Evolutionary conservation across 2,888 invertebrate genomes (phyloP), one percentile per base, ranked within the genome.

Genomic region (Furcula furcula): DNA sequence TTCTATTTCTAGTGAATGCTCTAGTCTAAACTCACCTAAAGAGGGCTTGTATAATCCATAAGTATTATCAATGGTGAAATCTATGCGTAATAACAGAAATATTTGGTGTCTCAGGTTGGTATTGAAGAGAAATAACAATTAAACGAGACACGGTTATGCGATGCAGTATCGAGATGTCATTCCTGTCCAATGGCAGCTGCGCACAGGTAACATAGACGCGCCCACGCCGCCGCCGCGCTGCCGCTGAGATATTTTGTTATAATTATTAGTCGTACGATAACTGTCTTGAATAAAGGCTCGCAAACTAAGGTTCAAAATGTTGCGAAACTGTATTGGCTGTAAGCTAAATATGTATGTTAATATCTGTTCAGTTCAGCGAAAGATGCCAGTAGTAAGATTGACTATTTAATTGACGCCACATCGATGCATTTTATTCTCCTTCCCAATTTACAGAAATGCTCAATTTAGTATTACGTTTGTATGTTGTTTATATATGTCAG

Each of bases 111-210:
- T 16, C 86, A 91, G 91, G 80, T 89, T 71, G 89, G 79, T 56
- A 76, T 89, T 61, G 85, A 84, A 77, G 87, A 89, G 67, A 90
- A 90, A 87, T 91, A 91, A 91, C 88, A 82, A 61, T 65, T 65
- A 68, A 50, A 64, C 44, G 62, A 57, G 50, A 45, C 53, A 65
- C 60, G 58, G 49, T 54, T 56, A 62, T 46, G 63, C 52, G 59
- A 62, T 66, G 64, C 62, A 65, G 67, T 63, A 48, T 58, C 62
- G 58, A 65, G 64, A 66, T 66, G 60, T 69, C 67, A 74, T 70
- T 73, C 75, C 69, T 65, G 56, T 41, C 48, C 45, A 48, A 42
- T 36, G 40, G 55, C 41, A 36, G 42, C 40, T 40, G 49, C 49
- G 59, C 65, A 46, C 49, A 61, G 71, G 55, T 62, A 65, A 54